phyloP scores from a whole-genome alignment of 2,113 vertebrate species.

The Pseudonaja textilis region DNA sequence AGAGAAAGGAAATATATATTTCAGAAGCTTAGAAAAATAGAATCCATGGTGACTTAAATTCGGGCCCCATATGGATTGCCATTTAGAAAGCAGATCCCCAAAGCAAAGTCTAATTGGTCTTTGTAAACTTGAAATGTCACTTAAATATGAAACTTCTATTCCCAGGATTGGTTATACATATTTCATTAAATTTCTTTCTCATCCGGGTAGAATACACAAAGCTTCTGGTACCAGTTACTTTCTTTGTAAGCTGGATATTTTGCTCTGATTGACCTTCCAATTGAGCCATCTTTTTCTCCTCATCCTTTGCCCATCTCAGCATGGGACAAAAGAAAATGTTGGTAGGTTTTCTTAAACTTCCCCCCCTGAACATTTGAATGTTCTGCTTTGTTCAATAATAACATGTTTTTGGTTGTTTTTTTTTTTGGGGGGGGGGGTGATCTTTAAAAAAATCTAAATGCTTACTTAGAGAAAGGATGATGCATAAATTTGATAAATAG shows the following conservation, averaged over 20 bases:
- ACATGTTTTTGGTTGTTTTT: background rate
- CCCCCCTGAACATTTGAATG: too few relatives aligned
- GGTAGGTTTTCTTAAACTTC: background rate
- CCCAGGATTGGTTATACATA: conserved; percentile 24
- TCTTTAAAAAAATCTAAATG: too few relatives aligned
- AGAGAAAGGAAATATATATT: conserved; percentile 45
- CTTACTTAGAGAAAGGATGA: too few relatives aligned
- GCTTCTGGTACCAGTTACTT: background rate
- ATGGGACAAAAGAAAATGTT: background rate
- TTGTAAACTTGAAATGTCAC: conserved; percentile 51
- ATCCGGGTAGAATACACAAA: background rate
- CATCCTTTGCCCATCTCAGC: background rate
- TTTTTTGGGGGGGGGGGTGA: background rate
- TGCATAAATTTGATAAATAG: too few relatives aligned
- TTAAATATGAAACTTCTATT: conserved; percentile 50
- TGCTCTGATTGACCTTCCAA: background rate
- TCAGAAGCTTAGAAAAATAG: conserved; percentile 34
- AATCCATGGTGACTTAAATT: conserved; percentile 9
- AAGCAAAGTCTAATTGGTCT: conserved; percentile 53
- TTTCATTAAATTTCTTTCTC: conserved; percentile 24
- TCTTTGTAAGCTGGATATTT: background rate
- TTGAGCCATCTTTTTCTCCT: background rate
- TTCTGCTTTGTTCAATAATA: background rate
- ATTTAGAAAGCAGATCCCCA: conserved; percentile 30
- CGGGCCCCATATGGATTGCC: conserved; percentile 24